Conservation (phyloP, 1,140 invertebrate genomes). For the Phenacoccus solenopsis region DNA sequence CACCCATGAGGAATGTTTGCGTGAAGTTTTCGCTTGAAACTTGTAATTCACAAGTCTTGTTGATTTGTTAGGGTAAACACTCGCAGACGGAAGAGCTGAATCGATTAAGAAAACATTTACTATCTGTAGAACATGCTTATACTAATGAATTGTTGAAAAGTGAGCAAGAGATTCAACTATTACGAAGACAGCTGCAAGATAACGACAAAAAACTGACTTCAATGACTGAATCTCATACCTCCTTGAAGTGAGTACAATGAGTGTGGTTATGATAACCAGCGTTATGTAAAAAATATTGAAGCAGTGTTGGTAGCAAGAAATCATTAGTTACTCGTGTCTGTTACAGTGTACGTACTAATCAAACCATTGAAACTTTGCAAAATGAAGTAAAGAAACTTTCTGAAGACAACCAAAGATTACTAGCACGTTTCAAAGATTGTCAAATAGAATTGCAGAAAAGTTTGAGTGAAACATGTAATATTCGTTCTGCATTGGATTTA, state of each 20-base stretch:
- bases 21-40: too few relatives aligned
- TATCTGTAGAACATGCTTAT: not conserved
- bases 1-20: too few relatives aligned
- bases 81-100: not conserved
- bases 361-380: not conserved
- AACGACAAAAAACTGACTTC: not conserved
- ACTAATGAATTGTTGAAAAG: not conserved
- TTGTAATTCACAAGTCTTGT: too few relatives aligned
- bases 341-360: not conserved
- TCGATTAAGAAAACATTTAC: not conserved
- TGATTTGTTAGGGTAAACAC: too few relatives aligned
- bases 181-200: not conserved
- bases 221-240: not conserved
- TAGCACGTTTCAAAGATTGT: not conserved
- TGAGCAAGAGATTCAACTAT: not conserved
- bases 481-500: not conserved
- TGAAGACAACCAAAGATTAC: not conserved
- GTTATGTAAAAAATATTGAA: too few relatives aligned
- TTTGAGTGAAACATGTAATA: not conserved
- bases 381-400: not conserved
- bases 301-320: not conserved
- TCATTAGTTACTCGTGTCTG: not conserved
- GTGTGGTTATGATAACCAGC: too few relatives aligned
- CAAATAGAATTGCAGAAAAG: not conserved
- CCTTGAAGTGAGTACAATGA: not conserved